phyloP scores from a whole-genome alignment of 2,113 vertebrate species.

The Cyanoramphus novaezelandiae region DNA sequence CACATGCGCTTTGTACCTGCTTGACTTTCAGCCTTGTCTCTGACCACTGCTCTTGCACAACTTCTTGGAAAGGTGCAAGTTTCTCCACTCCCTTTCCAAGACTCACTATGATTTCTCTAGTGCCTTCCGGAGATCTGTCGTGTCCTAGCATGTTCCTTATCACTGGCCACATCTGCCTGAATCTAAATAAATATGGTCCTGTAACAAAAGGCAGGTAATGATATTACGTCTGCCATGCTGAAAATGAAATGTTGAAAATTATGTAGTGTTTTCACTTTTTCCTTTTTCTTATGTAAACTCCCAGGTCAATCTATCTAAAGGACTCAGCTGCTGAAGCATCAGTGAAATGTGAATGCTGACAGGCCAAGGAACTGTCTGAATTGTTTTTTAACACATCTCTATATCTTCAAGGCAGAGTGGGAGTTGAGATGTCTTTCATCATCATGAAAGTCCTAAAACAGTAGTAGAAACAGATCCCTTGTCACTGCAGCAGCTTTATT shows the following conservation, averaged over 20 bases:
- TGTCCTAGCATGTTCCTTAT: background rate
- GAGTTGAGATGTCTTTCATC: background rate
- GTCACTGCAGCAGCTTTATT: background rate
- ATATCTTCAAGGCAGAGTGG: background rate
- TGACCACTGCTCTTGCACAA: background rate
- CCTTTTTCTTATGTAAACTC: background rate
- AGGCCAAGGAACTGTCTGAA: background rate
- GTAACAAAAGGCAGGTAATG: background rate
- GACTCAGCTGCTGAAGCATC: background rate
- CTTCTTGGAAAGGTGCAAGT: background rate
- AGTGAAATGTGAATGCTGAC: background rate
- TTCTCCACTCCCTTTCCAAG: background rate
- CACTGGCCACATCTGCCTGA: background rate
- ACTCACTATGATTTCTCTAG: background rate
- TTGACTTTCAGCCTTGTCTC: background rate
- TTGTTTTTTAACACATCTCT: background rate
- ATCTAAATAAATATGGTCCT: background rate
- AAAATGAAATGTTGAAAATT: background rate
- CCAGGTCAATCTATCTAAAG: background rate
- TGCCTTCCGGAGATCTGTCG: background rate
- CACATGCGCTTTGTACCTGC: background rate
- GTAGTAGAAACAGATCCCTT: background rate
- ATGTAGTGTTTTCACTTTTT: background rate
- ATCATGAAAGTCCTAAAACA: background rate
- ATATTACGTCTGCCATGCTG: background rate